A percentile compares a stretch with the other conserved stretches of the same genome.
Conservation (phyloP, 2,797 vertebrate species). For the Margarornis squamiger region DNA sequence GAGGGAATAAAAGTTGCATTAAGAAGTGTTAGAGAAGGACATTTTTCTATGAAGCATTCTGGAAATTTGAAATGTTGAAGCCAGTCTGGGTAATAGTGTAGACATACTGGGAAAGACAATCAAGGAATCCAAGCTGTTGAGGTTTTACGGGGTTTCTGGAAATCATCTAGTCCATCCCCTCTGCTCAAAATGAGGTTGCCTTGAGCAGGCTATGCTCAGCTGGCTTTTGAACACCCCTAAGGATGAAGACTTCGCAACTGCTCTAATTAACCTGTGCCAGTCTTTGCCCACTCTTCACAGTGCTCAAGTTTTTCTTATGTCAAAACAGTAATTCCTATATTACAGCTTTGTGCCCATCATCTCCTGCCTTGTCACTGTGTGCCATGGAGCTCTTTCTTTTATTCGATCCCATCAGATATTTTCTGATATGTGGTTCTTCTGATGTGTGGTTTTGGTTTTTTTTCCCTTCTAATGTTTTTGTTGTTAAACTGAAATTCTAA, state of each 20-base stretch:
- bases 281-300: neutral
- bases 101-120: neutral
- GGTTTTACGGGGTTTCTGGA: neutral
- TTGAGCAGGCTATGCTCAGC: neutral
- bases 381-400: neutral
- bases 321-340: neutral
- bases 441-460: neutral
- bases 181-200: neutral
- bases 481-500: neutral
- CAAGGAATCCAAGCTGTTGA: neutral
- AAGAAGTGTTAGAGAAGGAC: neutral
- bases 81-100: neutral
- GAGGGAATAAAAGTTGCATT: neutral
- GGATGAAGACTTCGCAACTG: neutral
- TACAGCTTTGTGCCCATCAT: neutral
- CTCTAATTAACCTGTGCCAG: neutral
- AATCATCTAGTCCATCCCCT: neutral
- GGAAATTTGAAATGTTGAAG: neutral
- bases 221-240: neutral
- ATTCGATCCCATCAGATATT: neutral
- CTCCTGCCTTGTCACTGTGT: neutral
- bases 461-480: neutral
- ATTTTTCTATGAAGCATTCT: neutral
- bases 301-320: neutral
- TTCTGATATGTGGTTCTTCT: neutral